A percentile compares a stretch with the other conserved stretches of the same genome.
Conservation (phyloP, 2,113 vertebrate genomes). For the Ivindomyrus marchei region DNA sequence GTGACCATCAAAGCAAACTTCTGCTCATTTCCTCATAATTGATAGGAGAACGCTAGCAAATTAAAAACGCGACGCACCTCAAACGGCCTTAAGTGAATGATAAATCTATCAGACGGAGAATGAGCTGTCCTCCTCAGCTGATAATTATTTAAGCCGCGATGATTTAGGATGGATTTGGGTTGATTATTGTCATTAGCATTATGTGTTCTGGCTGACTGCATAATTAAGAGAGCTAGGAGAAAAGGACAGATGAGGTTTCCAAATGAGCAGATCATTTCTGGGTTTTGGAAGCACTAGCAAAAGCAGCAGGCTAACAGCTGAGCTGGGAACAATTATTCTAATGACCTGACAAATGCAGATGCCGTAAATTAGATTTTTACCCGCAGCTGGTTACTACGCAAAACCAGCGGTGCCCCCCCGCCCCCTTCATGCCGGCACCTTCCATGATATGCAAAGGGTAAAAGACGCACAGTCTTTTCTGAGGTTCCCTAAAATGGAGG, state of each 20-base stretch:
- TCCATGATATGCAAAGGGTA: background rate
- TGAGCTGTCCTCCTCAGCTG: slow-evolving; percentile 62
- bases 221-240: slow-evolving; percentile 70
- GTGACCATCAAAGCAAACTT: slow-evolving; percentile 37
- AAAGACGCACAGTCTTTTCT: background rate
- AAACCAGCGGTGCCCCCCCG: slow-evolving; percentile 49
- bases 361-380: slow-evolving; percentile 87
- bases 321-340: slow-evolving; percentile 98
- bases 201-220: slow-evolving; percentile 83
- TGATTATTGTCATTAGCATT: slow-evolving; percentile 98
- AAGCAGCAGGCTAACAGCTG: slow-evolving; percentile 94
- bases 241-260: slow-evolving; percentile 72
- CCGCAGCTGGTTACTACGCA: slow-evolving; percentile 76
- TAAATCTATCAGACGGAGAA: slow-evolving; percentile 54
- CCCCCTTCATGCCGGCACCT: background rate
- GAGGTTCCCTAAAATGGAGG: background rate
- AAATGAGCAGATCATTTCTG: slow-evolving; percentile 89
- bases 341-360: slow-evolving; percentile 94
- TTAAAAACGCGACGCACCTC: slow-evolving; percentile 60
- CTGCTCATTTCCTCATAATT: slow-evolving; percentile 48
- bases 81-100: slow-evolving; percentile 54
- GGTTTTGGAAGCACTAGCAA: slow-evolving; percentile 83
- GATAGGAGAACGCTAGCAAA: slow-evolving; percentile 46
- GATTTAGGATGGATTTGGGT: slow-evolving; percentile 89
- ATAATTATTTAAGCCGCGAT: slow-evolving; percentile 95